Conservation (phyloP, 2,797 vertebrate species). For the Pangasius macronema region DNA sequence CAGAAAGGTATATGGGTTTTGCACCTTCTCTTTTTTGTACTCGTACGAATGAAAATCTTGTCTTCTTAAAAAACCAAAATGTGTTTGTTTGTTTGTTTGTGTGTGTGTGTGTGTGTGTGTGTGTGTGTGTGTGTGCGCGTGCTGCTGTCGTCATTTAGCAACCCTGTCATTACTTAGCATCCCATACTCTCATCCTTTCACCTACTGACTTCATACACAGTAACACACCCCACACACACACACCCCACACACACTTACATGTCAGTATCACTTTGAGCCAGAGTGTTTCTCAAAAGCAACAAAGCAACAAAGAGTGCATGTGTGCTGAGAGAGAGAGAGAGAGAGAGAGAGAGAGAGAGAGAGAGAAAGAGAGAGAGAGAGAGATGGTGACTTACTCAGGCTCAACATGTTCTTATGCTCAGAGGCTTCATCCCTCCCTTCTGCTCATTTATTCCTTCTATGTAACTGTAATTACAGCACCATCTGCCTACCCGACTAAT, state of each 20-base stretch:
- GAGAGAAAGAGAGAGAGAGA: conserved; percentile 4
- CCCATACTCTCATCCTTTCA: not conserved
- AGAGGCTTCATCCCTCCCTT: conserved; percentile 6
- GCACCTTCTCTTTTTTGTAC: not conserved
- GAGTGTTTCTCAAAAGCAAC: not conserved
- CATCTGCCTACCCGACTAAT: conserved; percentile 67
- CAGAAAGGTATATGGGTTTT: not conserved
- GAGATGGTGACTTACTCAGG: conserved; percentile 20
- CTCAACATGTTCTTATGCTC: conserved; percentile 27
- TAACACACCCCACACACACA: not conserved
- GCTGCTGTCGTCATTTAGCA: not conserved
- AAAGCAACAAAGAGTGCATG: not conserved
- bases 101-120: not conserved
- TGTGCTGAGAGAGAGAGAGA: conserved; percentile 50
- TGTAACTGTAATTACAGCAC: conserved; percentile 65
- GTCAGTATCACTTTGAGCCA: not conserved
- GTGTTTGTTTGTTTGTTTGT: not conserved
- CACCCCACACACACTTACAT: not conserved
- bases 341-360: conserved; percentile 5
- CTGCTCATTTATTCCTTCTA: conserved; percentile 8
- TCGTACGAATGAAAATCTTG: not conserved
- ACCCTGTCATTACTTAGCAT: not conserved
- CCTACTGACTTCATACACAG: not conserved
- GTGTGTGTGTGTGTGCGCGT: not conserved
- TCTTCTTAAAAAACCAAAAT: not conserved